Percentiles rank a stretch among this genome's conserved stretches.
Evolutionary conservation across 2,888 invertebrate genomes (phyloP).

Genomic region (Acanthosepion esculentum): DNA sequence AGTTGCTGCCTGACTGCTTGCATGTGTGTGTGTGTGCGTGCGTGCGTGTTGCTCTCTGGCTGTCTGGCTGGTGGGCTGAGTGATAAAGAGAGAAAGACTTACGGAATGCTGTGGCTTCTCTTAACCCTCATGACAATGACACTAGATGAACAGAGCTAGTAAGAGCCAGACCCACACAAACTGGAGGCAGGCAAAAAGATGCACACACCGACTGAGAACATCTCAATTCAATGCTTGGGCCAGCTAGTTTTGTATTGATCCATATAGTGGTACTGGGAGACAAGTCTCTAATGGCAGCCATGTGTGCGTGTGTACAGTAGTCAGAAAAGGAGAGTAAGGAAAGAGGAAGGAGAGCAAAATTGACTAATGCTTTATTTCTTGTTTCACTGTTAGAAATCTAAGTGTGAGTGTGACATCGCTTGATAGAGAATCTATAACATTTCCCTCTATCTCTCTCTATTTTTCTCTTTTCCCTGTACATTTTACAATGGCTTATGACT

Average conservation of each 20-base stretch:
- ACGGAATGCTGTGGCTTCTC: slow-evolving; percentile 41
- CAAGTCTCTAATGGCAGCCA: slow-evolving; percentile 10
- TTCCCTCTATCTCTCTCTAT: background rate
- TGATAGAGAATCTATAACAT: background rate
- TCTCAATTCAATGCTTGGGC: background rate
- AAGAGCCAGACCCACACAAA: background rate
- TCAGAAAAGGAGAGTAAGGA: background rate
- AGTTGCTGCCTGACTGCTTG: background rate
- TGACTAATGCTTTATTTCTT: background rate
- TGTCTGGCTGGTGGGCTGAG: background rate
- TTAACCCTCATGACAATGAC: slow-evolving; percentile 38
- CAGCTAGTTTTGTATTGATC: slow-evolving; percentile 34
- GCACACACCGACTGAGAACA: background rate
- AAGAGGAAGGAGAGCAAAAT: background rate
- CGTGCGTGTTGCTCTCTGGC: background rate
- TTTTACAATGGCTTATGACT: background rate
- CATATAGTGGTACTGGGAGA: slow-evolving; percentile 34
- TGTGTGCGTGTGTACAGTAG: background rate
- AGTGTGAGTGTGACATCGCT: background rate
- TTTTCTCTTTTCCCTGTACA: background rate
- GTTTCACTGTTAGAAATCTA: background rate
- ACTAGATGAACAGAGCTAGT: slow-evolving; percentile 39
- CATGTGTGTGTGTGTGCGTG: background rate
- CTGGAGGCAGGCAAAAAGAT: slow-evolving; percentile 35
- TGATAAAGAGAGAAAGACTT: slow-evolving; percentile 13